Percentiles rank a stretch among this genome's conserved stretches.
Evolutionary conservation across 2,797 vertebrate genomes (phyloP).

Genomic region (Zalophus californianus): DNA sequence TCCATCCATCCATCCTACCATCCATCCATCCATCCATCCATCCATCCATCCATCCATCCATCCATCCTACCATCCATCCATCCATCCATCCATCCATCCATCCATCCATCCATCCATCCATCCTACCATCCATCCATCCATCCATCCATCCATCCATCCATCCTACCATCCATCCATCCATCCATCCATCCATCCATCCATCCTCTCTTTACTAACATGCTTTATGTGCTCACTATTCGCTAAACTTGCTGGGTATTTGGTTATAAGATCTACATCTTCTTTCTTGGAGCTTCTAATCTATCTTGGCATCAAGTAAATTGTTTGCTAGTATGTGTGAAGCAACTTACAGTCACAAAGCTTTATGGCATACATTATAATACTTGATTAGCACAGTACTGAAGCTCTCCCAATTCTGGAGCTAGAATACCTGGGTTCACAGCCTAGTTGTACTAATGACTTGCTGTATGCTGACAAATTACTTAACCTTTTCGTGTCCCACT

Average conservation of each 20-base stretch:
- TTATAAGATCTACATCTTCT: neutral
- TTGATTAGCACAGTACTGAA: neutral
- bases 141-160: too few species aligned
- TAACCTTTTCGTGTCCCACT: neutral
- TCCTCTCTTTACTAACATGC: neutral
- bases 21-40: too few species aligned
- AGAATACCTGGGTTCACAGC: neutral
- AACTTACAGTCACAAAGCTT: neutral
- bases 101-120: neutral
- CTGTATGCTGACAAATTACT: neutral
- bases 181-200: too few species aligned
- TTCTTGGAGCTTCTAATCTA: neutral
- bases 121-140: too few species aligned
- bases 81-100: too few species aligned
- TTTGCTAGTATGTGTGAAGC: neutral
- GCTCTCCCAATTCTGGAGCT: neutral
- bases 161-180: neutral
- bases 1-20: neutral
- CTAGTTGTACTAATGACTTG: neutral
- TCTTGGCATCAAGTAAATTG: neutral
- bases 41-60: too few species aligned
- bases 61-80: neutral
- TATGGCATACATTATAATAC: neutral
- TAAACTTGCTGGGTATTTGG: neutral
- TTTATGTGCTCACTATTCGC: neutral